Conservation (phyloP, 2,113 vertebrate species). For the Pluvianellus socialis region DNA sequence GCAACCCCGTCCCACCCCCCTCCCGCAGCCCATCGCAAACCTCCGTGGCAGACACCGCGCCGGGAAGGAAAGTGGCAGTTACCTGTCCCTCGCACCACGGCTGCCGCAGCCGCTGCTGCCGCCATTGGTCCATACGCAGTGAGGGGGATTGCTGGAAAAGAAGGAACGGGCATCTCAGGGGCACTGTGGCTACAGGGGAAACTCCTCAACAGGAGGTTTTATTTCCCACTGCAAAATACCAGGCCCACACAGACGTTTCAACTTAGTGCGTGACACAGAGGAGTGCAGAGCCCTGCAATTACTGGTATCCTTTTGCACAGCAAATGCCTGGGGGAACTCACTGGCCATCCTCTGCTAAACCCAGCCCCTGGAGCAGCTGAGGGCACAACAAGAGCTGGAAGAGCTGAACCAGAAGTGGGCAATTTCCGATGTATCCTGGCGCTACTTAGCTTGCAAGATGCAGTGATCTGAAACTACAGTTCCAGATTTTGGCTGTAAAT, state of each 20-base stretch:
- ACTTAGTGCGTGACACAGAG: not conserved
- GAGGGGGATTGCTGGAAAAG: slow-evolving; percentile 90
- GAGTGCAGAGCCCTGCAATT: not conserved
- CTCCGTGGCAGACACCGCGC: not conserved
- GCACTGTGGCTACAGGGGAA: not conserved
- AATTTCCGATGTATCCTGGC: not conserved
- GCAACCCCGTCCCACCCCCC: not conserved
- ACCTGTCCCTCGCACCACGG: slow-evolving; percentile 92
- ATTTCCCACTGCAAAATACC: not conserved
- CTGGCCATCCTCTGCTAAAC: not conserved
- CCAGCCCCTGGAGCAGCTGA: not conserved
- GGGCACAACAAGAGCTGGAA: not conserved
- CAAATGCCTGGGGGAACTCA: fast-evolving
- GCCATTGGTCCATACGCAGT: slow-evolving; percentile 98
- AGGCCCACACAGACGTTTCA: not conserved
- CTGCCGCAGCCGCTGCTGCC: slow-evolving; percentile 88
- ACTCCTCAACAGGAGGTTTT: not conserved
- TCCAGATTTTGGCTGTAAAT: not conserved
- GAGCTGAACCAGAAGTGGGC: not conserved
- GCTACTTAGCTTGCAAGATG: not conserved
- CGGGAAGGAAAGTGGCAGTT: slow-evolving; percentile 25
- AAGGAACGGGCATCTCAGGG: slow-evolving; percentile 15
- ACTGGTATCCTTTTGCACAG: not conserved
- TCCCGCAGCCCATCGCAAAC: not conserved
- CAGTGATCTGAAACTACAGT: not conserved